Conservation (phyloP, 2,888 invertebrate species). For the Lydus trimaculatus region DNA sequence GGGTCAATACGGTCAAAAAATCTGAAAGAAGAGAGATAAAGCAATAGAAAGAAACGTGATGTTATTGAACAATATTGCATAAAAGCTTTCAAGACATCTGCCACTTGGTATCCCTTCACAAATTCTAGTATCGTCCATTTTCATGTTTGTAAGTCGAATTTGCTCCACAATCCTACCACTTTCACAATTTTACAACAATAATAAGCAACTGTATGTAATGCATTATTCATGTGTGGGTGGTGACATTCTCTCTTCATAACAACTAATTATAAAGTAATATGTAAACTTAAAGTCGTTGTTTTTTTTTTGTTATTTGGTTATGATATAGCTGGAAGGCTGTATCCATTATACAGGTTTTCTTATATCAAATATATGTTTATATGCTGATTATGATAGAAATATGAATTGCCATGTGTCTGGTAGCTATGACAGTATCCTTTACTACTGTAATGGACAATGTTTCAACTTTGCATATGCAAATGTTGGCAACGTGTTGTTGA, state of each 20-base stretch:
- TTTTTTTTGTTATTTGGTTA: not conserved
- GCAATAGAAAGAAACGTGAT: not conserved
- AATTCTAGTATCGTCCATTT: not conserved
- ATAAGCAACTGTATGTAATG: not conserved
- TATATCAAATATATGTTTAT: constrained; percentile 6
- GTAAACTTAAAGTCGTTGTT: not conserved
- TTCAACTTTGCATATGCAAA: constrained; percentile 32
- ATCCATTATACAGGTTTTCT: not conserved
- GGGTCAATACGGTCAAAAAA: not conserved
- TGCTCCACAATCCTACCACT: not conserved
- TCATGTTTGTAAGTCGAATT: not conserved
- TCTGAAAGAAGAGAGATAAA: not conserved
- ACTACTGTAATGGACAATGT: constrained; percentile 30
- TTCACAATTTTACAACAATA: not conserved
- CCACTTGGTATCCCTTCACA: not conserved
- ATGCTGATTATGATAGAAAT: constrained; percentile 22
- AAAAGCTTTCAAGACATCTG: not conserved
- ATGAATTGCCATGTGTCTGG: constrained; percentile 26
- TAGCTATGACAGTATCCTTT: constrained; percentile 20
- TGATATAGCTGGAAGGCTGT: not conserved
- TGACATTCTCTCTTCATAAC: not conserved
- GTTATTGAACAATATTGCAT: too few relatives aligned
- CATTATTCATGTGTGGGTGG: constrained; percentile 1
- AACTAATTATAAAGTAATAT: constrained; percentile 6
- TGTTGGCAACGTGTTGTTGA: constrained; percentile 33